Evolutionary conservation across 1,140 invertebrate genomes (phyloP).

Genomic region (Euglossa dilemma): DNA sequence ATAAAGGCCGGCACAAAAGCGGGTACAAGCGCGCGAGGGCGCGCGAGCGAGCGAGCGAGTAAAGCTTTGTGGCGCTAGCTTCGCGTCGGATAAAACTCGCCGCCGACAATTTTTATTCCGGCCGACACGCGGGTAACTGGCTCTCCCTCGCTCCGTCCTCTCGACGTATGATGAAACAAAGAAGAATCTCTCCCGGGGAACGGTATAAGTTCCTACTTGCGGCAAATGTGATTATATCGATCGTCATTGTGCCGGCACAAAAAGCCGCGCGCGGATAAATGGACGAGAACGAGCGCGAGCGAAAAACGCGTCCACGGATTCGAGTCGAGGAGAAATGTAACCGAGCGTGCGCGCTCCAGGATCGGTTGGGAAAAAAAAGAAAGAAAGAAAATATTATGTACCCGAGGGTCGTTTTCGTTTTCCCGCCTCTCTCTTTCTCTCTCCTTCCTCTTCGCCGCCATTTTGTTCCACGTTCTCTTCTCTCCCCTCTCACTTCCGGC

Average conservation of each 20-base stretch:
- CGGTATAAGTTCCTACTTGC: constrained; percentile 54
- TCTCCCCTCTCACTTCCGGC: too few relatives aligned
- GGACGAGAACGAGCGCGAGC: constrained; percentile 8
- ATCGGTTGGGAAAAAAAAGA: background rate
- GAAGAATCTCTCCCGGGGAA: constrained; percentile 50
- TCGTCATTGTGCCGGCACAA: constrained; percentile 55
- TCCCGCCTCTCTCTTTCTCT: background rate
- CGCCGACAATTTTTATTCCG: constrained; percentile 42
- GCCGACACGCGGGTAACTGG: constrained; percentile 33
- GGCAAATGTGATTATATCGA: constrained; percentile 63
- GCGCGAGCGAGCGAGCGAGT: background rate
- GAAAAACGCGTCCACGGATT: constrained; percentile 50
- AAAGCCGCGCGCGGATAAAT: constrained; percentile 18
- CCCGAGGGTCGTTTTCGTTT: constrained; percentile 1
- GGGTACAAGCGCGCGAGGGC: background rate
- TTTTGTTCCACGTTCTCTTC: background rate
- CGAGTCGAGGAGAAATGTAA: constrained; percentile 26
- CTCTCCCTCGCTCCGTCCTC: constrained; percentile 12
- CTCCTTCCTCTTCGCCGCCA: background rate
- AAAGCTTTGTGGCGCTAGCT: constrained; percentile 15
- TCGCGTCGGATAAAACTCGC: background rate
- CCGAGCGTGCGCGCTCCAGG: background rate
- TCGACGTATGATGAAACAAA: constrained; percentile 52
- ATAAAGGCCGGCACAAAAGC: constrained; percentile 27
- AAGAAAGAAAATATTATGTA: background rate